These are phyloP conservation scores for Callinectes sapidus DNA, from an alignment of 2,888 invertebrate genomes.

Conservation along the genomic window DNA sequence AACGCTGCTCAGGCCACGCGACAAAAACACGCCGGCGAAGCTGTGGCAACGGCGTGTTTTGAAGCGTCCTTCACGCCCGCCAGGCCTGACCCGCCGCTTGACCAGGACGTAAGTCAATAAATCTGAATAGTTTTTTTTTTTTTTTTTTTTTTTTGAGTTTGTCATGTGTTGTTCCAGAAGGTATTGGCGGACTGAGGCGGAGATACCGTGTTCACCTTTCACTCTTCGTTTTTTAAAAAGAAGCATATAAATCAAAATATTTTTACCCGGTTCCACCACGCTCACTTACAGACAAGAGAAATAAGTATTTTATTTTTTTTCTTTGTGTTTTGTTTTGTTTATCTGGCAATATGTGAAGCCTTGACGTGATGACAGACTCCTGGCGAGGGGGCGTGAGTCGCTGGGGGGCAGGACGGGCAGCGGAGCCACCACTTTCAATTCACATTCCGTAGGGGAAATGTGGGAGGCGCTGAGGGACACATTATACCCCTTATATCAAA, in stretches of 20 bases:
- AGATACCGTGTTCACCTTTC: conserved; percentile 27
- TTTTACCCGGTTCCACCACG: background rate
- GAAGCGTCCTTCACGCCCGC: conserved; percentile 27
- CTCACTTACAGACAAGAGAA: conserved; percentile 11
- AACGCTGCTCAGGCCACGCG: conserved; percentile 5
- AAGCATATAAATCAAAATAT: conserved; percentile 9
- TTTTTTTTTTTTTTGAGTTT: background rate
- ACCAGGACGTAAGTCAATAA: conserved; percentile 24
- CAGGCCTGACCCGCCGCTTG: conserved; percentile 27
- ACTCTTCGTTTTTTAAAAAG: background rate
- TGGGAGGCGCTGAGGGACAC: background rate
- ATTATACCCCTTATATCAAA: background rate
- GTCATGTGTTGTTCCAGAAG: conserved; percentile 34
- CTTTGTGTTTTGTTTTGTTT: too few relatives aligned
- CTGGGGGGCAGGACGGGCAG: background rate
- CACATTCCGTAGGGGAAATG: background rate
- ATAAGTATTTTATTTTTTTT: conserved; percentile 7
- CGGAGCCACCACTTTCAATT: background rate
- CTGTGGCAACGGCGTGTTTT: conserved; percentile 31
- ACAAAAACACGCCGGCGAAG: conserved; percentile 21
- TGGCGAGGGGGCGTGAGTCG: conserved; percentile 9
- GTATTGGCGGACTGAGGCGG: conserved; percentile 28
- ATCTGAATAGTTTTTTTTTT: background rate
- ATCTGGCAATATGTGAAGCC: background rate
- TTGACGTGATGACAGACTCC: conserved; percentile 23